A percentile compares a stretch with the other conserved stretches of the same genome.
These are phyloP conservation scores for Athene noctua DNA, from an alignment of 2,113 vertebrate genomes.

Conservation along the genomic window DNA sequence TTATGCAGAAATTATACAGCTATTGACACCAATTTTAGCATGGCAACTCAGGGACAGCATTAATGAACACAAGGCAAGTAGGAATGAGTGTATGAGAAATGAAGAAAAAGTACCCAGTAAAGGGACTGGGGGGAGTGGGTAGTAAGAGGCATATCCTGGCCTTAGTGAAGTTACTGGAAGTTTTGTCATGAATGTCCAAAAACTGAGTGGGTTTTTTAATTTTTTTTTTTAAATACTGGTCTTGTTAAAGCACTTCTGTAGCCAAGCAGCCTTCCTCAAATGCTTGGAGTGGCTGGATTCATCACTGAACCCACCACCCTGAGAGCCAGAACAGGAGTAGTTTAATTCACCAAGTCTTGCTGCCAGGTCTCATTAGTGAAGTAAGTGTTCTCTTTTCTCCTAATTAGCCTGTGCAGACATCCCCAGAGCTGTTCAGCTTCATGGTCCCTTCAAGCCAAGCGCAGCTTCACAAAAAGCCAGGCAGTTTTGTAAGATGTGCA, in stretches of 20 bases:
- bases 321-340: neutral
- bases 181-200: neutral
- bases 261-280: neutral
- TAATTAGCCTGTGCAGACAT: neutral
- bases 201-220: neutral
- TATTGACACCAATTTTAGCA: neutral
- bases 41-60: neutral
- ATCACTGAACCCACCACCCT: neutral
- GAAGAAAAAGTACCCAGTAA: neutral
- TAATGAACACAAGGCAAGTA: neutral
- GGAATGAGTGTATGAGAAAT: neutral
- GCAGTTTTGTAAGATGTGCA: neutral
- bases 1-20: slow-evolving; percentile 18
- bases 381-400: neutral
- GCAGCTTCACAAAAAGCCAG: neutral
- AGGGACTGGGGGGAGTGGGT: neutral
- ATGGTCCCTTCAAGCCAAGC: neutral
- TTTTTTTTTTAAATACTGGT: neutral
- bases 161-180: neutral
- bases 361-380: neutral
- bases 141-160: neutral
- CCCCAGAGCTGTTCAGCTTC: neutral
- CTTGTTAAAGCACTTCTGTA: neutral
- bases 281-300: neutral
- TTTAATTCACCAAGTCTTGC: neutral